Base-by-base conservation (phyloP, 2,888 invertebrate genomes). In the Lasiommata megera region DNA sequence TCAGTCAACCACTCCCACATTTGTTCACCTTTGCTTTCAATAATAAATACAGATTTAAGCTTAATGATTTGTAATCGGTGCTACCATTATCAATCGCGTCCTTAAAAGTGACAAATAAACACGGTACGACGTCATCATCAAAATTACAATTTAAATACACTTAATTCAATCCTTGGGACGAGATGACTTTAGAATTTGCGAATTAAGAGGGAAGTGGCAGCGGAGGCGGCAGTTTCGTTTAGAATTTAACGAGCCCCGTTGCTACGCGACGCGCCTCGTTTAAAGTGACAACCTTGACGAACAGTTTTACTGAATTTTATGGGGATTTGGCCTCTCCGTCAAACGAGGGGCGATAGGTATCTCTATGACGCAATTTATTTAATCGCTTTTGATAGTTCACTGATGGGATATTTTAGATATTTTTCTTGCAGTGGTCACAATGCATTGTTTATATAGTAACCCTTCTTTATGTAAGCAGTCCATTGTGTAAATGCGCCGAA, bases 201-300 rank as follows among this genome's bases (percentile, higher is more conserved):
- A 58, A 50, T 50, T 51, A 46, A 51, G 44, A 23, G 44, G 31
- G 29, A 50, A 43, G 23, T 3, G 17, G 40, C n/a, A 43, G 31
- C 38, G 54, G 14, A 34, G 29, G 31, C 50, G 41, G 46, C 14
- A 34, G 44, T 48, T 44, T 29, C 50, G 37, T 44, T 48, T 36
- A 23, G 23, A 23, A 23, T 59, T 54, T 63, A 63, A 61, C 61
- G 63, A 61, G 56, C 37, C 38, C n/a, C 61, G 58, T 61, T 51
- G 44, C 55, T 23, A 29, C 16, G 58, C 51, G 29, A 56, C 54
- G 52, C 23, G 43, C 34, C 11, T 11, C 47, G 58, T 41, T 53
- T 56, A 43, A 55, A 58, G 56, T 56, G 47, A 56, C 56, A 59
- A 46, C 28, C 28, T 46, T 54, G 37, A 47, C 54, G 37, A 46